Evolutionary conservation across 2,113 vertebrate species (phyloP).

Genomic region (Entomyzon cyanotis): DNA sequence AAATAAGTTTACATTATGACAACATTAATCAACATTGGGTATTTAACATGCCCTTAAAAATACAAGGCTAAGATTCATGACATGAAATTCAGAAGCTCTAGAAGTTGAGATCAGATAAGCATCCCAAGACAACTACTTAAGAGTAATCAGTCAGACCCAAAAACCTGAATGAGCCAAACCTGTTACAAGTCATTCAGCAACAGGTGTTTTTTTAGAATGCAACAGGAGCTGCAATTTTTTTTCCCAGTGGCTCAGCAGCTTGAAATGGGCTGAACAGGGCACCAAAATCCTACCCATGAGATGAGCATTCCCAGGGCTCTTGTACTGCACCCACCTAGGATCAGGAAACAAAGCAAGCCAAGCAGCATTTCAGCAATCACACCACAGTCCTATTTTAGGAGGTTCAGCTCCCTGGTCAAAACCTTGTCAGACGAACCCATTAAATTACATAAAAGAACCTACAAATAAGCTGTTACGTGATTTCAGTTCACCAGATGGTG

Average conservation of each 20-base stretch:
- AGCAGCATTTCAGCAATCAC: not conserved
- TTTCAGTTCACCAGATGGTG: slow-evolving; percentile 30
- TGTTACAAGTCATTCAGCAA: not conserved
- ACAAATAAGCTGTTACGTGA: not conserved
- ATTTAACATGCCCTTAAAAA: not conserved
- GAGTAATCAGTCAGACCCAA: not conserved
- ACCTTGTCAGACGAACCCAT: not conserved
- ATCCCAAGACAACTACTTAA: not conserved
- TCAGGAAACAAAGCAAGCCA: not conserved
- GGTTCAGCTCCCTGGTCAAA: not conserved
- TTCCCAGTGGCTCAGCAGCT: not conserved
- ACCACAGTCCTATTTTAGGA: not conserved
- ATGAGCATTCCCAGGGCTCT: not conserved
- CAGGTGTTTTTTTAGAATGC: not conserved
- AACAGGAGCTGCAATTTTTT: not conserved
- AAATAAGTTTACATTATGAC: not conserved
- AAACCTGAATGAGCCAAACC: not conserved
- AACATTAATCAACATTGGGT: not conserved
- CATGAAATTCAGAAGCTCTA: not conserved
- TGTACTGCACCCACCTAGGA: not conserved
- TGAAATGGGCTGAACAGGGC: not conserved
- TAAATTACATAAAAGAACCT: not conserved
- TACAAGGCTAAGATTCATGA: not conserved
- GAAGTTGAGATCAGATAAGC: not conserved
- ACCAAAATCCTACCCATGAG: not conserved